Evolutionary conservation across 2,113 vertebrate species (phyloP).

Genomic region (Tursiops truncatus): DNA sequence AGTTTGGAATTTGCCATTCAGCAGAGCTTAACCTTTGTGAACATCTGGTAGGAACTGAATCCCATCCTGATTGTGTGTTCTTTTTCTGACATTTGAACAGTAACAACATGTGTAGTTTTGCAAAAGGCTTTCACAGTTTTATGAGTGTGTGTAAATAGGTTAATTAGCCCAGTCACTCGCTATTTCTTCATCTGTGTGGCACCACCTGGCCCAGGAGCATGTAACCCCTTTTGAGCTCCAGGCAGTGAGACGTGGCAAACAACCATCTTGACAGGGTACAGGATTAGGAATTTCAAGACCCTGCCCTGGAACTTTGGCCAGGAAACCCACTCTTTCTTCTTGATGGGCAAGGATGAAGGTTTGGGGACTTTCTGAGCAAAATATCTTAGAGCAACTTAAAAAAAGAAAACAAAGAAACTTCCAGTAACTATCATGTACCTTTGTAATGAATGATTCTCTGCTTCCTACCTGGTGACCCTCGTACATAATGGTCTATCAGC

Average conservation of each 20-base stretch:
- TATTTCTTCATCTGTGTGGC: conserved; percentile 60
- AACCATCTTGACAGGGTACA: background rate
- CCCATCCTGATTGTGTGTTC: background rate
- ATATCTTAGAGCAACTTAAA: background rate
- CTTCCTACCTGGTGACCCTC: background rate
- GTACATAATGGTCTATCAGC: background rate
- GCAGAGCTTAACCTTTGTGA: background rate
- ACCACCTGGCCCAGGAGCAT: conserved; percentile 32
- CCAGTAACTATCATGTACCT: background rate
- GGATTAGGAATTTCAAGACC: conserved; percentile 23
- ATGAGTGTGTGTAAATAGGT: conserved; percentile 43
- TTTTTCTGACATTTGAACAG: conserved; percentile 28
- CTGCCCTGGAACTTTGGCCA: background rate
- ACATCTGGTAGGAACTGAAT: background rate
- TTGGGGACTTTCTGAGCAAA: background rate
- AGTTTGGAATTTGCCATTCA: background rate
- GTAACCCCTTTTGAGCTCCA: conserved; percentile 9
- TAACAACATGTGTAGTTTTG: conserved; percentile 37
- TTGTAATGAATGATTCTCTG: background rate
- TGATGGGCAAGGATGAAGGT: background rate
- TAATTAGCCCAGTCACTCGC: conserved; percentile 56
- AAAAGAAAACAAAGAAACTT: background rate
- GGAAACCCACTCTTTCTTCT: background rate
- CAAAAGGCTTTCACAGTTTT: conserved; percentile 47
- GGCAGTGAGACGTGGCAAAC: conserved; percentile 17